phyloP scores from a whole-genome alignment of 2,797 vertebrate genomes.

The Mycteria americana region DNA sequence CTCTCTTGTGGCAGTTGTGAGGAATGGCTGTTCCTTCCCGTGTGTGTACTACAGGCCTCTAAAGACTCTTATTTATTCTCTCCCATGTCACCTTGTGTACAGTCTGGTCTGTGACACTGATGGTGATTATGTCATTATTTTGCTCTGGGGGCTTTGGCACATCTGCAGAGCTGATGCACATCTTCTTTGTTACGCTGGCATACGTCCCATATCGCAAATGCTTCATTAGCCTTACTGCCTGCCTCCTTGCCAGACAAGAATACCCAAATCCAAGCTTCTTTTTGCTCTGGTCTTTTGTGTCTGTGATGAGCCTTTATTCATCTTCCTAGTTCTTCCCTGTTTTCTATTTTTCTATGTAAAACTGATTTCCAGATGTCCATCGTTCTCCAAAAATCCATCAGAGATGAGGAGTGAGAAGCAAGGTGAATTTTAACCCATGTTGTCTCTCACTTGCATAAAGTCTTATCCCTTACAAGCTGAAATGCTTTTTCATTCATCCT shows the following conservation, averaged over 20 bases:
- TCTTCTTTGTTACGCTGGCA: constrained; percentile 88
- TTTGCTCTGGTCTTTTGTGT: constrained; percentile 81
- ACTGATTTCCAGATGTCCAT: constrained; percentile 80
- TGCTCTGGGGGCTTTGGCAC: constrained; percentile 89
- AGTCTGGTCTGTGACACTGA: constrained; percentile 97
- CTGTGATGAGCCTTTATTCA: constrained; percentile 81
- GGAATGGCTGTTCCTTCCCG: constrained; percentile 61
- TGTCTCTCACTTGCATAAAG: not conserved
- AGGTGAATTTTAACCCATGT: constrained; percentile 77
- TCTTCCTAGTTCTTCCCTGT: constrained; percentile 80
- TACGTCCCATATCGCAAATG: constrained; percentile 82
- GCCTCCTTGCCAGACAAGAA: constrained; percentile 85
- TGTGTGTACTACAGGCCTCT: constrained; percentile 72
- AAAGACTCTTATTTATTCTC: constrained; percentile 81
- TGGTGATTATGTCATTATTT: constrained; percentile 99
- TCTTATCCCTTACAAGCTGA: constrained; percentile 19
- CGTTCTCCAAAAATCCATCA: constrained; percentile 68
- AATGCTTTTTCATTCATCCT: not conserved
- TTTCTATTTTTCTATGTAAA: constrained; percentile 75
- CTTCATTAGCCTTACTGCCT: constrained; percentile 86
- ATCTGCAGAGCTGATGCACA: constrained; percentile 96
- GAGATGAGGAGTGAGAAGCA: constrained; percentile 59
- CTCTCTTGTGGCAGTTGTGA: constrained; percentile 54
- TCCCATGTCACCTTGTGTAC: constrained; percentile 97
- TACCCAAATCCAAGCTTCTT: constrained; percentile 84